These are phyloP conservation scores for Boleophthalmus pectinirostris DNA, from an alignment of 2,113 vertebrate species.

Conservation along the genomic window DNA sequence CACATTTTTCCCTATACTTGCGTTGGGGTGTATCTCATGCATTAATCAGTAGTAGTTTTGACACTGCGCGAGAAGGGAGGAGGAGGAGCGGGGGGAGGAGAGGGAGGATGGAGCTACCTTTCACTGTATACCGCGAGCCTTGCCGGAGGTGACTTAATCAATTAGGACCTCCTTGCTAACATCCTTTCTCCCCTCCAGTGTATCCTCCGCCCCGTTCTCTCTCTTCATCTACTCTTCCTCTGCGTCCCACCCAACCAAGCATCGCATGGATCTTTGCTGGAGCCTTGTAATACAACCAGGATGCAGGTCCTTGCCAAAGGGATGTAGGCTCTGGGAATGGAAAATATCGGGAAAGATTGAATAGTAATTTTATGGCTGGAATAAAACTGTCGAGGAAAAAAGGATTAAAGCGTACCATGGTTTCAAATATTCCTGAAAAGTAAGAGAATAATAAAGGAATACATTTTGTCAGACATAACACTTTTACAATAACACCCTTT, in stretches of 20 bases:
- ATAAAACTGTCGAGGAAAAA: neutral
- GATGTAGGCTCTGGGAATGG: neutral
- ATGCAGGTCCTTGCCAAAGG: neutral
- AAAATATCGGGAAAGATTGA: neutral
- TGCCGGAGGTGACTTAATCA: constrained; percentile 65
- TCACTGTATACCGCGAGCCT: constrained; percentile 26
- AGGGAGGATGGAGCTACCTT: constrained; percentile 37
- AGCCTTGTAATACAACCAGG: constrained; percentile 1
- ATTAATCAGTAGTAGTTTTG: constrained; percentile 71
- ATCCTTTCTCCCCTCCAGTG: constrained; percentile 5
- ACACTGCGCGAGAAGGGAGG: constrained; percentile 44
- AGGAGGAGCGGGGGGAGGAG: constrained; percentile 21
- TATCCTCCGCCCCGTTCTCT: constrained; percentile 1
- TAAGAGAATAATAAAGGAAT: neutral
- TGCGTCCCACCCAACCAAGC: neutral
- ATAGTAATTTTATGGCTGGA: neutral
- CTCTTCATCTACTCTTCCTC: constrained; percentile 18
- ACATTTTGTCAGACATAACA: too few relatives aligned
- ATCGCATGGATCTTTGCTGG: neutral
- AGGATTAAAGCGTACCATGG: neutral
- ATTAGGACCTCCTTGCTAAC: constrained; percentile 54
- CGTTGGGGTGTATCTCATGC: constrained; percentile 50
- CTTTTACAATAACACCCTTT: too few relatives aligned
- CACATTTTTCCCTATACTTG: constrained; percentile 21
- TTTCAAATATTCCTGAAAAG: neutral